Percentiles rank a stretch among this genome's conserved stretches.
phyloP scores from a whole-genome alignment of 92 coral and sea anemone species.

The Siderastrea radians region DNA sequence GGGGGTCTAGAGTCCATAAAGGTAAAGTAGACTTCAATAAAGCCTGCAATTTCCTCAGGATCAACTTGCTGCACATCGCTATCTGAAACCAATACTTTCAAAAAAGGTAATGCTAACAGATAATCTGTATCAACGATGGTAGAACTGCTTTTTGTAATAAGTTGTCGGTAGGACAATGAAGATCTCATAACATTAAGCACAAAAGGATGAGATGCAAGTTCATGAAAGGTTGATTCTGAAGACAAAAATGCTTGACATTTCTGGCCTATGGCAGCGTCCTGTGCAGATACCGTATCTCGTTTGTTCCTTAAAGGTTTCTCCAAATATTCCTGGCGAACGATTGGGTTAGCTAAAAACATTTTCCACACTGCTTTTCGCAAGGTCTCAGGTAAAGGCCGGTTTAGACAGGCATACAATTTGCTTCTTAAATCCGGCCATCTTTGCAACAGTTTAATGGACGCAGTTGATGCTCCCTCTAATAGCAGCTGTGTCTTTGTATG shows the following conservation, averaged over 20 bases:
- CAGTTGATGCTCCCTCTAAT: slow-evolving; percentile 68
- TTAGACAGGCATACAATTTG: slow-evolving; percentile 76
- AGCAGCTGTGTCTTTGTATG: slow-evolving; percentile 80
- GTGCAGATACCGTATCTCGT: slow-evolving; percentile 24
- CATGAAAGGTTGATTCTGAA: slow-evolving; percentile 55
- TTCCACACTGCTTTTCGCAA: slow-evolving; percentile 83
- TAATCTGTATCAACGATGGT: slow-evolving; percentile 88
- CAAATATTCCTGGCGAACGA: slow-evolving; percentile 55
- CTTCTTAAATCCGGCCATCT: slow-evolving; percentile 86
- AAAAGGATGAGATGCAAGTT: slow-evolving; percentile 44
- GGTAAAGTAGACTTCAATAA: slow-evolving; percentile 70
- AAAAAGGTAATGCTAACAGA: slow-evolving; percentile 76
- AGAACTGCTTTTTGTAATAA: slow-evolving; percentile 44
- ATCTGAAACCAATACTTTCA: slow-evolving; percentile 63
- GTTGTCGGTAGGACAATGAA: slow-evolving; percentile 47
- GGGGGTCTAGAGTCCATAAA: slow-evolving; percentile 79
- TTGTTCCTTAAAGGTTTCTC: slow-evolving; percentile 24
- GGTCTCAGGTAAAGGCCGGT: slow-evolving; percentile 78
- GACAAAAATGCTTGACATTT: slow-evolving; percentile 82
- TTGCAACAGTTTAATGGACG: slow-evolving; percentile 71
- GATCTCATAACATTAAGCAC: slow-evolving; percentile 55
- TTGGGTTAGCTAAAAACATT: slow-evolving; percentile 72
- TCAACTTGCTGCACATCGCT: slow-evolving; percentile 6
- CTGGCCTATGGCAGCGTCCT: slow-evolving; percentile 70
- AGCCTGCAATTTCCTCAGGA: slow-evolving; percentile 47